These are phyloP conservation scores for Hypomesus transpacificus DNA, from an alignment of 2,113 vertebrate genomes.

Conservation along the genomic window DNA sequence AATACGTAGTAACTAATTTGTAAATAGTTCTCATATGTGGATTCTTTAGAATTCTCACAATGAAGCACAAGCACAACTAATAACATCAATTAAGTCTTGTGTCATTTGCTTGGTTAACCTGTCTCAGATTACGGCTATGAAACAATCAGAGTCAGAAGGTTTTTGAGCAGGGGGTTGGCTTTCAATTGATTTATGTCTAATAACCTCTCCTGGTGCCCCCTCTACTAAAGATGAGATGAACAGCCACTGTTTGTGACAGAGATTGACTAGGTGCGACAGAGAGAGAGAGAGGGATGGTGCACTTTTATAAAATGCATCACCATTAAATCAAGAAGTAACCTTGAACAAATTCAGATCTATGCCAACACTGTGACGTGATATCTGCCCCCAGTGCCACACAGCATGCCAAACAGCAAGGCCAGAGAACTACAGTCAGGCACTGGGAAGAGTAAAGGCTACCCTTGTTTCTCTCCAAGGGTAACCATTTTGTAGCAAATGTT, in stretches of 20 bases:
- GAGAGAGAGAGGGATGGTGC: conserved; percentile 52
- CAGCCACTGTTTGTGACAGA: conserved; percentile 60
- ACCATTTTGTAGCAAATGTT: not conserved
- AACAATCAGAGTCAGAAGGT: conserved; percentile 48
- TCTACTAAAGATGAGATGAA: conserved; percentile 60
- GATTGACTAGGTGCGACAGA: conserved; percentile 57
- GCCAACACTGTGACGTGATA: conserved; percentile 50
- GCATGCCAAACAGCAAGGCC: conserved; percentile 37
- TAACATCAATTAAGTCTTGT: not conserved
- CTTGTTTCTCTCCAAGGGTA: conserved; percentile 39
- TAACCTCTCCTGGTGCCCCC: conserved; percentile 57
- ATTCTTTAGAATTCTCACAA: conserved; percentile 29
- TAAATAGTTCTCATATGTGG: conserved; percentile 36
- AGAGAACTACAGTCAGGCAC: conserved; percentile 8
- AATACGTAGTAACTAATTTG: no score
- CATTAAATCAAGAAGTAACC: conserved; percentile 67
- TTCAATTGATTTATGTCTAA: conserved; percentile 63
- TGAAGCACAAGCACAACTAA: no score
- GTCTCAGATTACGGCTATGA: conserved; percentile 49
- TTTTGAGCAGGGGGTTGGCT: conserved; percentile 37
- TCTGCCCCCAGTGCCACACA: conserved; percentile 48
- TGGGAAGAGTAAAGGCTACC: conserved; percentile 22
- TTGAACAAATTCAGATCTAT: conserved; percentile 51
- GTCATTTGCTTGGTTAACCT: conserved; percentile 25
- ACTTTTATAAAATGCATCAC: conserved; percentile 63